These are phyloP conservation scores for Phycodurus eques DNA, from an alignment of 2,113 vertebrate species.

Conservation along the genomic window DNA sequence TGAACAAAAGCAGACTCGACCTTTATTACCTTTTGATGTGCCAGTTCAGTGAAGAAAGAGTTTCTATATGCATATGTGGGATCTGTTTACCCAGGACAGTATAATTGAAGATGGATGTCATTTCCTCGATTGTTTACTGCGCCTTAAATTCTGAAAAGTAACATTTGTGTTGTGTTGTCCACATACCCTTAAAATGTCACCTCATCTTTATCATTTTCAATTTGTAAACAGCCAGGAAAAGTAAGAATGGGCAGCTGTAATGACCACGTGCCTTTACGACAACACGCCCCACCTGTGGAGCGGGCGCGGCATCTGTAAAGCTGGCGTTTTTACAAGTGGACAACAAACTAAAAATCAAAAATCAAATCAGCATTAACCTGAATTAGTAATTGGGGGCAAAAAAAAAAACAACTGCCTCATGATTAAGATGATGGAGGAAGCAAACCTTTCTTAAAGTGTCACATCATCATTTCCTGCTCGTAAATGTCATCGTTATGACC, in stretches of 20 bases:
- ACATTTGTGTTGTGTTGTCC: no score
- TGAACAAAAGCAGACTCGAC: no score
- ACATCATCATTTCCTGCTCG: background rate
- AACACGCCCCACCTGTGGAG: background rate
- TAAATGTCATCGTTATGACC: background rate
- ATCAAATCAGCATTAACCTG: background rate
- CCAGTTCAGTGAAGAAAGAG: no score
- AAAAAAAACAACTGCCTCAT: background rate
- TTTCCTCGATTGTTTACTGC: no score
- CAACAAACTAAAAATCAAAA: background rate
- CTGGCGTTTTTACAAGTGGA: background rate
- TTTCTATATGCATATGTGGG: no score
- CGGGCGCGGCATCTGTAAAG: background rate
- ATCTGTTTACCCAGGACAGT: no score
- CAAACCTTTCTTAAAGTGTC: constrained; percentile 1
- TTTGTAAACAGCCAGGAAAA: background rate
- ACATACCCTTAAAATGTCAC: background rate
- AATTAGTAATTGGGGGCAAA: background rate
- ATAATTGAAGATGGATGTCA: no score
- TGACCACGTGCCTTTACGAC: background rate
- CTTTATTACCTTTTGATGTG: no score
- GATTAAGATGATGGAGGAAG: background rate
- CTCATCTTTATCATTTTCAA: background rate
- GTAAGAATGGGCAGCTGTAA: background rate
- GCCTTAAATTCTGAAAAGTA: no score